Evolutionary conservation across 2,888 invertebrate genomes (phyloP).

Genomic region (Mimas tiliae): DNA sequence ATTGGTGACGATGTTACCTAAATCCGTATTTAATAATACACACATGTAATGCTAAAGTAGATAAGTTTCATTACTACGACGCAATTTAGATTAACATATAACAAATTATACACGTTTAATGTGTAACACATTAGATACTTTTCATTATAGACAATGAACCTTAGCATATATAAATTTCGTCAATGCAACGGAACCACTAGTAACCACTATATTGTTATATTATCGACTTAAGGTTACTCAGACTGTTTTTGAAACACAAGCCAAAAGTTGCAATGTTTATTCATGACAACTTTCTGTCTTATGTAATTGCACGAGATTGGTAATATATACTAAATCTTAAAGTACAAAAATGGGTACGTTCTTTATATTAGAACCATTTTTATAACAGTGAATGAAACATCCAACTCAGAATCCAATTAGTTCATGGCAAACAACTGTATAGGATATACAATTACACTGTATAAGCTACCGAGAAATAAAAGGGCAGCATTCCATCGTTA

Average conservation of each 20-base stretch:
- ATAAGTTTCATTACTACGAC: background rate
- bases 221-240: background rate
- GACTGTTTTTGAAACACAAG: background rate
- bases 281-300: background rate
- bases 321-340: background rate
- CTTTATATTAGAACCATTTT: background rate
- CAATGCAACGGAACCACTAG: background rate
- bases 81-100: background rate
- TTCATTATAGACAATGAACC: too few relatives aligned
- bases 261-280: constrained; percentile 6
- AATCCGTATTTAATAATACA: background rate
- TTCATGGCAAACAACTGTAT: constrained; percentile 1
- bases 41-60: background rate
- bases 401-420: background rate
- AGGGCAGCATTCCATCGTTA: constrained; percentile 29
- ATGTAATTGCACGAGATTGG: background rate
- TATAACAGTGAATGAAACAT: background rate
- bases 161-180: background rate
- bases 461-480: constrained; percentile 1
- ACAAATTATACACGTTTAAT: background rate
- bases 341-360: background rate
- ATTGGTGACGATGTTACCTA: background rate
- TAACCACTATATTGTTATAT: background rate
- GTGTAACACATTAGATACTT: too few relatives aligned
- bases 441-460: background rate